Percentiles rank a stretch among this genome's conserved stretches.
Evolutionary conservation across 2,113 vertebrate genomes (phyloP).

Genomic region (Lagopus muta): DNA sequence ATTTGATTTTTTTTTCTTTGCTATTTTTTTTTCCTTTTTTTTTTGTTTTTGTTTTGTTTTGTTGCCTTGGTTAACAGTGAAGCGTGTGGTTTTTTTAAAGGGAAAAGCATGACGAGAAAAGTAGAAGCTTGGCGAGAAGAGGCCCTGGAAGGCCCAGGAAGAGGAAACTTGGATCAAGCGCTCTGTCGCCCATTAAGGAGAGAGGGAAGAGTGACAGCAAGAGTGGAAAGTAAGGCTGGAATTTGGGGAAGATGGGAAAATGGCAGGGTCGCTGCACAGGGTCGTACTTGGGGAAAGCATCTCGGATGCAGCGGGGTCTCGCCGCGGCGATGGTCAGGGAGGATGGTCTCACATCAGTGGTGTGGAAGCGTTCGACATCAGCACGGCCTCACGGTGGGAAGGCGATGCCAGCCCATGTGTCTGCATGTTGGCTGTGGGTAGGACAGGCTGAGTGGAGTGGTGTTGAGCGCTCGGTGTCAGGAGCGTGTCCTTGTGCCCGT

Average conservation of each 20-base stretch:
- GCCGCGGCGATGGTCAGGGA: neutral
- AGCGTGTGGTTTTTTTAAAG: conserved; percentile 86
- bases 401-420: neutral
- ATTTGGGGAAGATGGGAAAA: conserved; percentile 68
- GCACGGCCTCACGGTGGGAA: neutral
- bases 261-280: conserved; percentile 29
- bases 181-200: conserved; percentile 84
- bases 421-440: neutral
- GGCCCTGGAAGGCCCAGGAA: conserved; percentile 96
- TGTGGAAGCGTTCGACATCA: neutral
- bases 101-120: conserved; percentile 92
- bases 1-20: conserved; percentile 45
- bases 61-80: conserved; percentile 77
- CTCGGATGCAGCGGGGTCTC: neutral
- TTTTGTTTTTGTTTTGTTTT: neutral
- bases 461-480: neutral
- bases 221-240: conserved; percentile 90
- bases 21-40: neutral
- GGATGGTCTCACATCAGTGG: neutral
- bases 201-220: conserved; percentile 88
- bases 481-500: rapidly evolving
- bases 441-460: conserved; percentile 12
- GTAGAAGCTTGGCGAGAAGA: conserved; percentile 89
- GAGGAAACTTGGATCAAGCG: conserved; percentile 87
- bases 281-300: conserved; percentile 21